These are phyloP conservation scores for Arrhopalites spinosus DNA, from an alignment of 2,888 invertebrate genomes.

Conservation along the genomic window DNA sequence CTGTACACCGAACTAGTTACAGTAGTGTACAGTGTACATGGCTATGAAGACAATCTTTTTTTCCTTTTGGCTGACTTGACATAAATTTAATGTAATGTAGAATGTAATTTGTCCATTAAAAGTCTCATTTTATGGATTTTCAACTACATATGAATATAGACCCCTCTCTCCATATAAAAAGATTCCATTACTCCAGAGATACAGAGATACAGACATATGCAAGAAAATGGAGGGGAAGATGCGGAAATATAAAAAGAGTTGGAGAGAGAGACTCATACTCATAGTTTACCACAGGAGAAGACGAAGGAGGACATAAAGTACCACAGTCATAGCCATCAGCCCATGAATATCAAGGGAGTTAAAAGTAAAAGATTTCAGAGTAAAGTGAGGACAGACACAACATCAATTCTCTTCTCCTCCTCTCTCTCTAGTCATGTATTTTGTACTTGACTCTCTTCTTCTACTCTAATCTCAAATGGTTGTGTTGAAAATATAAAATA, in stretches of 20 bases:
- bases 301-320: neutral
- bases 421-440: neutral
- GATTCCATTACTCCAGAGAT: neutral
- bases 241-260: slow-evolving; percentile 4
- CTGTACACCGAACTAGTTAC: too few species aligned
- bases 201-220: too few species aligned
- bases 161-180: neutral
- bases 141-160: neutral
- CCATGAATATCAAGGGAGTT: neutral
- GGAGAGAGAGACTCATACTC: neutral
- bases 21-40: too few species aligned
- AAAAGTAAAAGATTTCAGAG: slow-evolving; percentile 27
- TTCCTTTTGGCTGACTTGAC: neutral
- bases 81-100: slow-evolving; percentile 12
- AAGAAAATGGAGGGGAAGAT: neutral
- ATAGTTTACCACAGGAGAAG: neutral
- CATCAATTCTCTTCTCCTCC: slow-evolving; percentile 17
- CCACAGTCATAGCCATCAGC: neutral
- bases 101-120: slow-evolving; percentile 25
- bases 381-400: slow-evolving; percentile 31
- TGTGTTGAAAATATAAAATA: neutral
- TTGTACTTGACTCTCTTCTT: neutral
- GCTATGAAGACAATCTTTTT: too few species aligned
- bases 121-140: slow-evolving; percentile 28
- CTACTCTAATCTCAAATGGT: neutral